Evolutionary conservation across 2,888 invertebrate genomes (phyloP).

Genomic region (Epirrhoe tristata): DNA sequence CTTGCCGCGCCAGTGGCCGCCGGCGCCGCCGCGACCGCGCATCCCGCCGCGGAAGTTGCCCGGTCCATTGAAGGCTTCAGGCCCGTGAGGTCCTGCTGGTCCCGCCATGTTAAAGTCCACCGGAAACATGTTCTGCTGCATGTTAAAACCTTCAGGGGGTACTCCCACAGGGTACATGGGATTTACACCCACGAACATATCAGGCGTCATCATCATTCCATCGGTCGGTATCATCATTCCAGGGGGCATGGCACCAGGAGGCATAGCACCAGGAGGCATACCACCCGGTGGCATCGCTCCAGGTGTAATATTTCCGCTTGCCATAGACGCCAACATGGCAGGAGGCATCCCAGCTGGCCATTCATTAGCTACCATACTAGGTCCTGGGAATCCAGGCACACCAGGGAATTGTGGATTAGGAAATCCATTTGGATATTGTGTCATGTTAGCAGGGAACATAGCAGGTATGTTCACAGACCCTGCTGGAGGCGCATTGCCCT

Average conservation of each 20-base stretch:
- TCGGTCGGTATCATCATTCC: constrained; percentile 76
- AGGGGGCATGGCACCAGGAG: constrained; percentile 61
- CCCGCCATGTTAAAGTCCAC: constrained; percentile 82
- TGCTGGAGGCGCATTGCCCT: constrained; percentile 85
- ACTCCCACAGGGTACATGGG: constrained; percentile 63
- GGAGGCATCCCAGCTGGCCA: constrained; percentile 76
- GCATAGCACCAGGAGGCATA: constrained; percentile 60
- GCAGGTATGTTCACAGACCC: constrained; percentile 67
- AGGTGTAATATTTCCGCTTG: constrained; percentile 76
- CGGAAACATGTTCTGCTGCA: constrained; percentile 80
- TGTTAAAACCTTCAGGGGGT: constrained; percentile 74
- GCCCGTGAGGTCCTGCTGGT: constrained; percentile 65
- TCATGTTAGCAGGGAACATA: constrained; percentile 76
- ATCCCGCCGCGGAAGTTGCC: constrained; percentile 84
- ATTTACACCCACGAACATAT: constrained; percentile 70
- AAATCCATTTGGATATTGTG: constrained; percentile 77
- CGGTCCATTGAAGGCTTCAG: constrained; percentile 69
- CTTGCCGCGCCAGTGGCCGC: constrained; percentile 82
- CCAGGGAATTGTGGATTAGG: constrained; percentile 78
- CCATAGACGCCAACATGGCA: constrained; percentile 55
- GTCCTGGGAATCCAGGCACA: constrained; percentile 75
- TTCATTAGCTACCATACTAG: constrained; percentile 69
- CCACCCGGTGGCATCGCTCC: constrained; percentile 61
- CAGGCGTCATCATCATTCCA: constrained; percentile 56
- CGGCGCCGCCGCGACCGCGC: constrained; percentile 82